phyloP scores from a whole-genome alignment of 2,888 invertebrate genomes.

The Biston stratarius region DNA sequence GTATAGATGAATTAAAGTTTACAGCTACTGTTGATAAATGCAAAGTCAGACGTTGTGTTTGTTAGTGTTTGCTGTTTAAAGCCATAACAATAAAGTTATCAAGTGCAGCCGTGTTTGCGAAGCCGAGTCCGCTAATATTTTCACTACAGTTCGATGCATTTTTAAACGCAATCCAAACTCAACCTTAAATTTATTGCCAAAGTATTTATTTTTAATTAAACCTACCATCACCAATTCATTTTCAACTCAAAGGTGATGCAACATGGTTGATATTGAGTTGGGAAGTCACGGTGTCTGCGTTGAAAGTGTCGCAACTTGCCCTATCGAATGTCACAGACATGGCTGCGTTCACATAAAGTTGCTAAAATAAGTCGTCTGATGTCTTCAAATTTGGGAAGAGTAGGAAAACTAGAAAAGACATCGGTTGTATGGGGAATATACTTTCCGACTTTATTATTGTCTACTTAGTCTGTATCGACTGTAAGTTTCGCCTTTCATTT shows the following conservation, averaged over 20 bases:
- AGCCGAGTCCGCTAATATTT: conserved; percentile 62
- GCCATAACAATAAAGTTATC: conserved; percentile 70
- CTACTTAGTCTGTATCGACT: conserved; percentile 42
- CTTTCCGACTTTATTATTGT: conserved; percentile 46
- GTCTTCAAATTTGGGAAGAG: conserved; percentile 53
- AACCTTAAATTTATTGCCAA: conserved; percentile 55
- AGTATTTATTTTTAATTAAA: conserved; percentile 62
- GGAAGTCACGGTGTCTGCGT: conserved; percentile 48
- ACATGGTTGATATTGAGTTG: conserved; percentile 56
- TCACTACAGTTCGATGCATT: conserved; percentile 55
- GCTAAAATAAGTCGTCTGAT: conserved; percentile 77
- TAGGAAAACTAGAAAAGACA: conserved; percentile 55
- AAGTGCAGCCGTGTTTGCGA: conserved; percentile 61
- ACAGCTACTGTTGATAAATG: conserved; percentile 5
- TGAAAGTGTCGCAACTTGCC: conserved; percentile 68
- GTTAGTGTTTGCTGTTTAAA: conserved; percentile 43
- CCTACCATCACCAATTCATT: conserved; percentile 34
- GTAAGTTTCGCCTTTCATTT: neutral
- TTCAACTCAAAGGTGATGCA: conserved; percentile 41
- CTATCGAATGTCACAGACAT: conserved; percentile 74
- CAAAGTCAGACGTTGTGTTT: conserved; percentile 32
- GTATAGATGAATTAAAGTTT: neutral
- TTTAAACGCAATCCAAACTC: conserved; percentile 57
- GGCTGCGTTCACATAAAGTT: conserved; percentile 70
- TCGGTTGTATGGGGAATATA: conserved; percentile 63